A percentile compares a stretch with the other conserved stretches of the same genome.
Conservation (phyloP, 2,797 vertebrate species). For the Epinephelus coioides region DNA sequence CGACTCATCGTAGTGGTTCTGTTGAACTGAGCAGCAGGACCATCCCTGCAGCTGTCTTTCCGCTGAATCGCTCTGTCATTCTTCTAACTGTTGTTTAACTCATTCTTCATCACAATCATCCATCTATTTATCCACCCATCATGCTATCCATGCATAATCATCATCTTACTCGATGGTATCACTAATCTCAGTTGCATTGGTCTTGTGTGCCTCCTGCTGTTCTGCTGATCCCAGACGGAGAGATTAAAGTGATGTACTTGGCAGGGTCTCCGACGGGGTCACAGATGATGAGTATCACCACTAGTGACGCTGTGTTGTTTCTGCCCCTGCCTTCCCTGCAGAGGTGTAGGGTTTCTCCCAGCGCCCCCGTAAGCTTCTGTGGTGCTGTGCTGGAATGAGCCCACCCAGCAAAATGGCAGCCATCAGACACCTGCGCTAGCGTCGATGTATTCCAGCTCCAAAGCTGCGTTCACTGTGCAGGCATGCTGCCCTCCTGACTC, state of each 20-base stretch:
- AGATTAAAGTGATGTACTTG: constrained; percentile 69
- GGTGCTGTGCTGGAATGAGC: constrained; percentile 62
- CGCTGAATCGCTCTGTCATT: too few relatives aligned
- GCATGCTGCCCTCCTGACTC: constrained; percentile 46
- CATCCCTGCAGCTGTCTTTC: too few relatives aligned
- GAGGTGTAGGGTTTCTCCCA: constrained; percentile 71
- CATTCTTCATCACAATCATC: constrained; percentile 19
- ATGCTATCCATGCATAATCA: constrained; percentile 29
- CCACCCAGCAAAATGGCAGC: constrained; percentile 70
- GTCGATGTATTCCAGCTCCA: constrained; percentile 25
- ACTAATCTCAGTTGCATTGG: constrained; percentile 58
- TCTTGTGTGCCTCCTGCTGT: constrained; percentile 45
- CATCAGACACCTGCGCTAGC: constrained; percentile 66
- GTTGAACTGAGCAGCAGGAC: constrained; percentile 21
- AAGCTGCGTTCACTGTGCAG: constrained; percentile 28
- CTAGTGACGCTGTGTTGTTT: constrained; percentile 50
- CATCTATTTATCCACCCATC: constrained; percentile 25
- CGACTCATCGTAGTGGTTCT: not conserved
- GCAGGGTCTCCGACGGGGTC: constrained; percentile 35
- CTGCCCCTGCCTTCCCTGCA: constrained; percentile 26
- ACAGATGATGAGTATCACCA: constrained; percentile 48
- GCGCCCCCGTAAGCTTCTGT: constrained; percentile 23
- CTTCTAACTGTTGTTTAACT: constrained; percentile 7
- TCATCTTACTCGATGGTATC: constrained; percentile 33
- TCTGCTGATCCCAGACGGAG: constrained; percentile 50